Conservation (phyloP, 2,113 vertebrate genomes). For the Apodemus speciosus region DNA sequence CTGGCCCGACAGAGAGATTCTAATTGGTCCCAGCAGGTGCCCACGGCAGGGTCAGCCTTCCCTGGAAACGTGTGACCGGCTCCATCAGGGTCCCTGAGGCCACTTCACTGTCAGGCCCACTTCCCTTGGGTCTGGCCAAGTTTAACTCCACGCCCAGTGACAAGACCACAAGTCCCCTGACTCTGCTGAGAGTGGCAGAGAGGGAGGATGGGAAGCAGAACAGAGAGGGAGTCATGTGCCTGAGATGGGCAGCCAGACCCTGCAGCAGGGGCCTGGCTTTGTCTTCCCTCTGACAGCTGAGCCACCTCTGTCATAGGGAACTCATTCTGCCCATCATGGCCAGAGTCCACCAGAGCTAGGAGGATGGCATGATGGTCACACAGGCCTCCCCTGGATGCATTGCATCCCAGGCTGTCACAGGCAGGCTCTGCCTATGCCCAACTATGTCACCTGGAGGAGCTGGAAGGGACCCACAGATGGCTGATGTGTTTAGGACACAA, state of each 20-base stretch:
- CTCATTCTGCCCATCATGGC: neutral
- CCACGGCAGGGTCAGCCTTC: neutral
- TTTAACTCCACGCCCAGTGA: neutral
- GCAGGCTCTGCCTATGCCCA: neutral
- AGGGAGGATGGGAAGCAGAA: neutral
- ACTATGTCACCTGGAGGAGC: neutral
- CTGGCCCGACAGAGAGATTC: neutral
- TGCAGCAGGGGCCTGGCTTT: neutral
- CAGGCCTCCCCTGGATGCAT: neutral
- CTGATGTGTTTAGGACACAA: neutral
- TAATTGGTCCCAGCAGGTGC: slow-evolving; percentile 62
- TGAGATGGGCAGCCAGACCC: rapidly evolving
- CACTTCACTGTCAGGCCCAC: neutral
- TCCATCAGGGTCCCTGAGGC: neutral
- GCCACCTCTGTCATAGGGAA: neutral
- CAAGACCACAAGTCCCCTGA: neutral
- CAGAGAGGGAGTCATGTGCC: neutral
- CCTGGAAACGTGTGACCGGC: neutral
- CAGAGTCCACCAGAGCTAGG: neutral
- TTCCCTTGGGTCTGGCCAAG: neutral
- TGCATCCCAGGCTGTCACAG: neutral
- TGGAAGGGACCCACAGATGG: too few species aligned
- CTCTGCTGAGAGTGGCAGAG: neutral
- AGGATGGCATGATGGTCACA: too few species aligned
- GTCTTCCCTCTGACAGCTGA: neutral